These are phyloP conservation scores for Sapayoa aenigma DNA, from an alignment of 2,113 vertebrate species.

Conservation along the genomic window DNA sequence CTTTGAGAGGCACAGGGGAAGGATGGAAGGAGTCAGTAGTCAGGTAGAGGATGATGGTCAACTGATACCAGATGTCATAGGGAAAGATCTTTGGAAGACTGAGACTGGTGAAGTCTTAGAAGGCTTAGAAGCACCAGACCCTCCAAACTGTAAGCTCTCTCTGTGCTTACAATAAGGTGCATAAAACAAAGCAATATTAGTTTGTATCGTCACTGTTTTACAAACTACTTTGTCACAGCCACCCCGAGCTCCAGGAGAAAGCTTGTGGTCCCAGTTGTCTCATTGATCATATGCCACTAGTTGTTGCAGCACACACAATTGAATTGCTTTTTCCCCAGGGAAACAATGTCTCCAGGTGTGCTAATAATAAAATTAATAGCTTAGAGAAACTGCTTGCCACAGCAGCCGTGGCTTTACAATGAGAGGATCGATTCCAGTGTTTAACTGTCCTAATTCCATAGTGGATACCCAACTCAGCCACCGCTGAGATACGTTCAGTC, in stretches of 20 bases:
- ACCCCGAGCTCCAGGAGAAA: not conserved
- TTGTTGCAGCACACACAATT: conserved; percentile 72
- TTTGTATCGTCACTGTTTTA: conserved; percentile 2
- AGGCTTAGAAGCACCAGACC: not conserved
- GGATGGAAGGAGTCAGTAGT: not conserved
- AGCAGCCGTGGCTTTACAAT: conserved; percentile 67
- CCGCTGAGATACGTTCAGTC: conserved; percentile 59
- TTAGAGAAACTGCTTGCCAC: conserved; percentile 83
- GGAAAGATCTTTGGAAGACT: not conserved
- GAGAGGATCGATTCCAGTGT: conserved; percentile 78
- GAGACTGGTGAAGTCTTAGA: not conserved
- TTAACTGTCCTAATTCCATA: conserved; percentile 81
- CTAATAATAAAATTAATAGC: conserved; percentile 89
- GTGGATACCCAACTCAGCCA: conserved; percentile 70
- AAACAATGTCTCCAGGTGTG: conserved; percentile 81
- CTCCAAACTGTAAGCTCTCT: not conserved
- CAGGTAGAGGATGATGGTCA: not conserved
- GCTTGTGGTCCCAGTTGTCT: conserved; percentile 48
- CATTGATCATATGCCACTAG: conserved; percentile 75
- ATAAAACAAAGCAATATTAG: conserved; percentile 20
- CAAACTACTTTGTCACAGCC: conserved; percentile 25
- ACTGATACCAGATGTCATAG: not conserved
- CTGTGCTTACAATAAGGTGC: not conserved
- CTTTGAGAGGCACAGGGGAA: not conserved
- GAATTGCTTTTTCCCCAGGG: conserved; percentile 81